Percentiles rank a stretch among this genome's conserved stretches.
phyloP scores from a whole-genome alignment of 2,888 invertebrate genomes.

The Andrena chrysosceles region DNA sequence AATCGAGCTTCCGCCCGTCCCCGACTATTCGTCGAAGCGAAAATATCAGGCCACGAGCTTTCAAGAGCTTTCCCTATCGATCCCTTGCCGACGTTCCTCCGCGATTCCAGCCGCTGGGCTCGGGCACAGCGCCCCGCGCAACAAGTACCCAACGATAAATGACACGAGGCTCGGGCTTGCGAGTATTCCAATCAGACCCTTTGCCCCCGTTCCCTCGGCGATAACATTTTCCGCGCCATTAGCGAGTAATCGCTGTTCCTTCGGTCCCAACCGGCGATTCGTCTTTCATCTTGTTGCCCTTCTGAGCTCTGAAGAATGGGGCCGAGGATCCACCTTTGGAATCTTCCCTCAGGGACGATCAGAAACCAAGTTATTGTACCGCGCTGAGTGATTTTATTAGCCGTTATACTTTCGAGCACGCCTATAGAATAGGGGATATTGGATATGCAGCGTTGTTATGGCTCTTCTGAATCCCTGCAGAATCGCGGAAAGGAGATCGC shows the following conservation, averaged over 20 bases:
- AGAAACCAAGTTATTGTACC: too few species aligned
- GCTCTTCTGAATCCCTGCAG: neutral
- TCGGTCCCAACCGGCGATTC: neutral
- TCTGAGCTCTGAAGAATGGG: neutral
- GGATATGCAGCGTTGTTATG: neutral
- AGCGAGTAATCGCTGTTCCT: neutral
- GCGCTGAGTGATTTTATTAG: too few species aligned
- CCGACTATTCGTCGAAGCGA: slow-evolving; percentile 2
- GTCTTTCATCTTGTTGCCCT: neutral
- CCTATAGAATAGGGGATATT: too few species aligned
- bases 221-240: neutral
- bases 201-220: slow-evolving; percentile 13
- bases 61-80: slow-evolving; percentile 49
- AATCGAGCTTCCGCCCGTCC: neutral
- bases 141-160: slow-evolving; percentile 62
- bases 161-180: slow-evolving; percentile 29
- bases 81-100: slow-evolving; percentile 23
- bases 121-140: slow-evolving; percentile 56
- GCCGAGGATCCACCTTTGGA: neutral
- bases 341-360: too few species aligned
- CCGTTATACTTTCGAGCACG: too few species aligned
- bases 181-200: slow-evolving; percentile 34
- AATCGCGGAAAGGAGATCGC: neutral
- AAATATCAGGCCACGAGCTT: neutral
- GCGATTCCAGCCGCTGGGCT: slow-evolving; percentile 19